These are phyloP conservation scores for Sorex maritimensis DNA, from an alignment of 2,797 vertebrate species.

Conservation along the genomic window DNA sequence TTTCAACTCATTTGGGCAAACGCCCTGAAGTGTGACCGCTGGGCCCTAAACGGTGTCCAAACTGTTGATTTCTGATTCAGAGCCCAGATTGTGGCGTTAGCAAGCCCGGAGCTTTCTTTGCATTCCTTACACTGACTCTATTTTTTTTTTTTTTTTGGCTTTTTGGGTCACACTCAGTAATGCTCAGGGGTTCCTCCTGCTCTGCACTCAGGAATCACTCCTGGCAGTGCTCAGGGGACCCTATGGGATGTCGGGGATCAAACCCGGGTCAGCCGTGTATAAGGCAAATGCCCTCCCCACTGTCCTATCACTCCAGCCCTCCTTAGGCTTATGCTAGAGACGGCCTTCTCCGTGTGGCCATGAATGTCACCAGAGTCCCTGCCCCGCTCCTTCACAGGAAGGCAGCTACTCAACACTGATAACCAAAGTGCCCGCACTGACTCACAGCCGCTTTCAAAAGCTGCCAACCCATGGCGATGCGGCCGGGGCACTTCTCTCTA, in stretches of 20 bases:
- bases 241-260: no score
- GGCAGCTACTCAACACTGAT: not conserved
- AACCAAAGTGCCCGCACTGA: slow-evolving; percentile 36
- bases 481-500: not conserved
- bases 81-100: not conserved
- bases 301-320: no score
- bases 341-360: not conserved
- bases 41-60: not conserved
- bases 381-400: slow-evolving; percentile 23
- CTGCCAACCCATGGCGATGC: not conserved
- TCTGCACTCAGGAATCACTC: no score
- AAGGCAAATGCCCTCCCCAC: no score
- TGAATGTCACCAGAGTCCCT: slow-evolving; percentile 1
- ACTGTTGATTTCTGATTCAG: not conserved
- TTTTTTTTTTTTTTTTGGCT: no score
- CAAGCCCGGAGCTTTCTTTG: not conserved
- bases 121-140: not conserved
- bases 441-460: slow-evolving; percentile 72
- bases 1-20: slow-evolving; percentile 40
- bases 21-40: not conserved
- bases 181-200: no score
- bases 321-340: not conserved
- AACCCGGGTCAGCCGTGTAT: no score
- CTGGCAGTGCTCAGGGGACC: no score
- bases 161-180: no score